phyloP scores from a whole-genome alignment of 2,888 invertebrate genomes.

The Xanthia icteritia region DNA sequence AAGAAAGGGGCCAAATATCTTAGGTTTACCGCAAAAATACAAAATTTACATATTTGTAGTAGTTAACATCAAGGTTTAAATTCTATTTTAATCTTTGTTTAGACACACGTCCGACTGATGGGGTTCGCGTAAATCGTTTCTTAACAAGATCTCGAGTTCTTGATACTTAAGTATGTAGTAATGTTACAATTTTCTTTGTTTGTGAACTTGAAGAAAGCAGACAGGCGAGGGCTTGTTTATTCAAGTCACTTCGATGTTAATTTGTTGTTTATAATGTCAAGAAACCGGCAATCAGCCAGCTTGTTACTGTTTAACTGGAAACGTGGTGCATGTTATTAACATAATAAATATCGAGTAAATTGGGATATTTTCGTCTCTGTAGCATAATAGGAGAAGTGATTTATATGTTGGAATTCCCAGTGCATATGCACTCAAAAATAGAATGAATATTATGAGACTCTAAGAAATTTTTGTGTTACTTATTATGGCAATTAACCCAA shows the following conservation, averaged over 20 bases:
- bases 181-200: slow-evolving; percentile 38
- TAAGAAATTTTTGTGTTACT: neutral
- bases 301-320: slow-evolving; percentile 16
- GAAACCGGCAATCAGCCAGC: slow-evolving; percentile 36
- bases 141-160: slow-evolving; percentile 49
- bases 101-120: slow-evolving; percentile 76
- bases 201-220: slow-evolving; percentile 24
- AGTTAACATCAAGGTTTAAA: slow-evolving; percentile 72
- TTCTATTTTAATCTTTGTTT: slow-evolving; percentile 82
- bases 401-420: slow-evolving; percentile 10
- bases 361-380: slow-evolving; percentile 31
- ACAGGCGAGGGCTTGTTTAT: slow-evolving; percentile 36
- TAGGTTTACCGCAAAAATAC: slow-evolving; percentile 37
- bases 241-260: slow-evolving; percentile 31
- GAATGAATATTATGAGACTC: neutral
- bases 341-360: slow-evolving; percentile 42
- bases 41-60: slow-evolving; percentile 38
- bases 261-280: slow-evolving; percentile 37
- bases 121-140: slow-evolving; percentile 61
- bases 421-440: neutral
- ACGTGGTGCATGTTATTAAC: slow-evolving; percentile 19
- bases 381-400: neutral
- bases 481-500: too few relatives aligned
- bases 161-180: slow-evolving; percentile 34
- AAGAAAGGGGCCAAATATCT: slow-evolving; percentile 33